Base-by-base conservation (phyloP, 1,140 invertebrate genomes). In the Neotoxoptera formosana region DNA sequence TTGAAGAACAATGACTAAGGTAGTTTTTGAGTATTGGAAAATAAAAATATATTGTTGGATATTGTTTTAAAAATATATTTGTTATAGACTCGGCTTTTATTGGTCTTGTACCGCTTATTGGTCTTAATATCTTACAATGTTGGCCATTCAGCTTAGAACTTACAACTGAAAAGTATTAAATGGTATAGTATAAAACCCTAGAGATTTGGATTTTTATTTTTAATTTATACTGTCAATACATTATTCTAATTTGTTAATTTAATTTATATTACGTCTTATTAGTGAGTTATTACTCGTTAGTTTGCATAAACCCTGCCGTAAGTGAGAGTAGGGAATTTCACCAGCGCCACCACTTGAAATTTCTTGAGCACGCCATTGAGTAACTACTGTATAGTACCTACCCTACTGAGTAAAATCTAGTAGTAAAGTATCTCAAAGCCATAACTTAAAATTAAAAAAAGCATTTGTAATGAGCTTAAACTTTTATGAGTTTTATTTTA, bases 401-500 rank as follows among this genome's bases (percentile, higher is more conserved):
- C 9, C 30, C 0, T 30, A 67, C 11, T 4, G 11, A 67, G 11
- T 60, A 67, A 76, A 76, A 76, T 76, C n/a, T 76, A 76, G 60
- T 34, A 76, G 60, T 76, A 76, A 6, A 76, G 60, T 76, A 76
- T 17, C 30, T 34, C 30, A n/a, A 76, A n/a, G 17, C 14, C 14
- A 17, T 76, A 76, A 76, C 30, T 76, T 76, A 76, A 88, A 51
- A 51, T 51, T n/a, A 51, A 51, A 51, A 51, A 20, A n/a, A 30
- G 30, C n/a, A 51, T 51, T 88, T 48, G 47, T 51, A 88, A 88
- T 51, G 47, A n/a, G 47, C 86, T 87, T 48, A n/a, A 48, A 48
- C 25, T 88, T 41, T 90, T 90, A 90, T 90, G 51, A 56, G 88
- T 90, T 90, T 56, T 90, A 25, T 41, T 90, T 90, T 41, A 90